These are phyloP conservation scores for Anodontia alba DNA, from an alignment of 2,888 invertebrate genomes.

Conservation along the genomic window DNA sequence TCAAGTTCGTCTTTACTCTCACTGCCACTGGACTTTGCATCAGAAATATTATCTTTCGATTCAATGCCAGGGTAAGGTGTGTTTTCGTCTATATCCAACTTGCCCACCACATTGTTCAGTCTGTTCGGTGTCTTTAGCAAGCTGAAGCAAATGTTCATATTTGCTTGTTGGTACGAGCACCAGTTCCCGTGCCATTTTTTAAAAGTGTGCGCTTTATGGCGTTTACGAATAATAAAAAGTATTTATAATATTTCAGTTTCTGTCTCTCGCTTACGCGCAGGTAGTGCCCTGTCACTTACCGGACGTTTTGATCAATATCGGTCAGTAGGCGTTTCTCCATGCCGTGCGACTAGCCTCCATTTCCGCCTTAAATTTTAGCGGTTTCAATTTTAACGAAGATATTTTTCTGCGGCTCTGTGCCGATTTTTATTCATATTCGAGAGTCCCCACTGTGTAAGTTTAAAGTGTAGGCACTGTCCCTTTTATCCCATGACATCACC, in stretches of 20 bases:
- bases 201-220: conserved; percentile 24
- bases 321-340: too few species aligned
- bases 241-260: background rate
- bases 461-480: too few species aligned
- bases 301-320: too few species aligned
- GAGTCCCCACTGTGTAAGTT: too few species aligned
- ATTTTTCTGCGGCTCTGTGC: too few species aligned
- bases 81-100: background rate
- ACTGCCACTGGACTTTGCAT: background rate
- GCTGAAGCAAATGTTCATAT: conserved; percentile 36
- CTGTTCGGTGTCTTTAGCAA: background rate
- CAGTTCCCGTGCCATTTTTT: conserved; percentile 35
- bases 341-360: too few species aligned
- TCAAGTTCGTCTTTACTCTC: background rate
- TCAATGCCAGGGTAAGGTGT: background rate
- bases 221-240: conserved; percentile 29
- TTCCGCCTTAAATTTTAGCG: too few species aligned
- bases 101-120: background rate
- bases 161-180: conserved; percentile 37
- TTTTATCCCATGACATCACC: too few species aligned
- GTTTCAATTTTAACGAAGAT: too few species aligned
- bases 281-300: too few species aligned
- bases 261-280: too few species aligned
- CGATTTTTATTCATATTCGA: too few species aligned
- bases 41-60: background rate